A percentile compares a stretch with the other conserved stretches of the same genome.
Conservation (phyloP, 92 coral and sea anemone genomes). For the Nematostella vectensis region DNA sequence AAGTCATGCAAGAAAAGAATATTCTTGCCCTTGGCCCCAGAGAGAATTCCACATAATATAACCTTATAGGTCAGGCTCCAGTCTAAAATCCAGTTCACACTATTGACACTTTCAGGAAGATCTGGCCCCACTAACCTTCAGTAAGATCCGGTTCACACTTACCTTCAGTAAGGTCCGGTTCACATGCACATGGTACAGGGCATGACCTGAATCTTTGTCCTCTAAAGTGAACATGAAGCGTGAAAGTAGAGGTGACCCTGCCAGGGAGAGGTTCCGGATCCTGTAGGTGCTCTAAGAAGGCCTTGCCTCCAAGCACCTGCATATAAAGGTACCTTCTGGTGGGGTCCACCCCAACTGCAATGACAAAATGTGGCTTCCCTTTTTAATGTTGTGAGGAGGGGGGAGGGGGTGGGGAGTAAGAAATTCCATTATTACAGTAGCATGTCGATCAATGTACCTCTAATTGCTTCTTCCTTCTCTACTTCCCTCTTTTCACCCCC, state of each 20-base stretch:
- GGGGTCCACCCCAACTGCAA: conserved; percentile 83
- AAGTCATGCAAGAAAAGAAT: too few species aligned
- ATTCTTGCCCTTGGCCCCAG: too few species aligned
- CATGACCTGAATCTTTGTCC: conserved; percentile 93
- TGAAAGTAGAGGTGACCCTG: conserved; percentile 84
- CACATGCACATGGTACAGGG: conserved; percentile 97
- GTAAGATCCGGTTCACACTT: not conserved
- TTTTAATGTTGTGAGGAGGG: too few species aligned
- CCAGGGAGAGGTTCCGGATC: conserved; percentile 95
- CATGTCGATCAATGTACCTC: conserved; percentile 65
- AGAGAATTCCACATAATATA: too few species aligned
- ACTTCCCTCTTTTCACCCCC: conserved; percentile 24
- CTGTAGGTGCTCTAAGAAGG: conserved; percentile 92
- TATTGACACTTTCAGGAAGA: too few species aligned
- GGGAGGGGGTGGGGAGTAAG: too few species aligned
- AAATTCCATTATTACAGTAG: too few species aligned
- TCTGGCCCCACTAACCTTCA: too few species aligned
- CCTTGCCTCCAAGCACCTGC: conserved; percentile 95
- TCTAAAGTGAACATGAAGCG: conserved; percentile 84
- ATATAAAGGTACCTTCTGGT: conserved; percentile 88
- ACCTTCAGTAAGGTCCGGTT: conserved; percentile 98
- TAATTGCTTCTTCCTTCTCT: conserved; percentile 42
- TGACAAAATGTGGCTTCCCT: not conserved
- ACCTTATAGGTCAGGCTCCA: too few species aligned
- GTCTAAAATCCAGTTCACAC: too few species aligned